phyloP scores from a whole-genome alignment of 2,888 invertebrate species.

The Heliconius ethilla region DNA sequence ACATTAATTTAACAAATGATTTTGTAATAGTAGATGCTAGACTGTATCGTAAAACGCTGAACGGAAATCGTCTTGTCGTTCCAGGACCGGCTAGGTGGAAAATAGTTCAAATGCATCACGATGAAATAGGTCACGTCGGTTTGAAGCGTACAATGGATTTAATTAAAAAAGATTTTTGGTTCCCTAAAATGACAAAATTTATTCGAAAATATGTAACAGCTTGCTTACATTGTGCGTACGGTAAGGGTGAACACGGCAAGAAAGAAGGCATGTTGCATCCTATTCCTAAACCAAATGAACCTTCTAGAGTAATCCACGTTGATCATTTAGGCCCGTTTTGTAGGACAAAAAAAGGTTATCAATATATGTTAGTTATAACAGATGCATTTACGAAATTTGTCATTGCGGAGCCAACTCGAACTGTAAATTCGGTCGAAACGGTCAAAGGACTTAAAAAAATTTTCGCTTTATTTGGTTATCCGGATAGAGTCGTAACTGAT shows the following conservation, averaged over 20 bases:
- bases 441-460: conserved; percentile 34
- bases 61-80: conserved; percentile 50
- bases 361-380: conserved; percentile 47
- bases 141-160: too few relatives aligned
- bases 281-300: conserved; percentile 46
- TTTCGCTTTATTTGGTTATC: conserved; percentile 42
- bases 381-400: conserved; percentile 42
- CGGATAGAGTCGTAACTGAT: conserved; percentile 40
- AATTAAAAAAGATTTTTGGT: conserved; percentile 51
- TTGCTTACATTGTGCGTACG: conserved; percentile 42
- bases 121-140: too few relatives aligned
- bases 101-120: too few relatives aligned
- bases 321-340: conserved; percentile 49
- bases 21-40: conserved; percentile 40
- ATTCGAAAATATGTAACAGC: conserved; percentile 48
- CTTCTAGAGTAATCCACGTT: conserved; percentile 45
- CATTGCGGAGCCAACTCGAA: conserved; percentile 44
- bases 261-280: conserved; percentile 45
- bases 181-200: conserved; percentile 46
- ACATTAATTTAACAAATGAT: conserved; percentile 42
- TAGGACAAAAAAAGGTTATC: conserved; percentile 43
- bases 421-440: conserved; percentile 45
- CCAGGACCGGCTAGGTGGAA: conserved; percentile 35
- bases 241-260: too few relatives aligned
- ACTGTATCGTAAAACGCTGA: conserved; percentile 45